A percentile compares a stretch with the other conserved stretches of the same genome.
Conservation (phyloP, 2,888 invertebrate species). For the Lepidocyrtoides sp. region DNA sequence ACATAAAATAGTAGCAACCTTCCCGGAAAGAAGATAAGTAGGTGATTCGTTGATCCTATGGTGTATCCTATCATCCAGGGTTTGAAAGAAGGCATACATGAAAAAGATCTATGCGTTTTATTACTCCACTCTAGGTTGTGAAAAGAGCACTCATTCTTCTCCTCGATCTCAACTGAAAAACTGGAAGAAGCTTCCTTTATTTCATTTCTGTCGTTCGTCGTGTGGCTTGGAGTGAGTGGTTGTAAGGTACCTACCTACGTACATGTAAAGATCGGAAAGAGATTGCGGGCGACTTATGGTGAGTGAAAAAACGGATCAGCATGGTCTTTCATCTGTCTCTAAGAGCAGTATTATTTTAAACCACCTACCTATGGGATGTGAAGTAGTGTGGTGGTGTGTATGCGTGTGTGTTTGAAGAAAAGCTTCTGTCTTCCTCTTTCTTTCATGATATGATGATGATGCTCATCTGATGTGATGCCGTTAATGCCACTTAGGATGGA, state of each 20-base stretch:
- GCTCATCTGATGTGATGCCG: slow-evolving; percentile 61
- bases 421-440: not conserved
- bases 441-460: slow-evolving; percentile 11
- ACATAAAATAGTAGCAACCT: too few relatives aligned
- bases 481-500: slow-evolving; percentile 66
- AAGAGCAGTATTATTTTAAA: not conserved
- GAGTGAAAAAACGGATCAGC: not conserved
- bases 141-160: slow-evolving; percentile 7
- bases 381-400: not conserved
- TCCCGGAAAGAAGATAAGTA: slow-evolving; percentile 44
- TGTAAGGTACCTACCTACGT: too few relatives aligned
- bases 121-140: not conserved
- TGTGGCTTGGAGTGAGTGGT: slow-evolving; percentile 8
- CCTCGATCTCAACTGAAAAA: not conserved
- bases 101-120: not conserved
- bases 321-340: not conserved
- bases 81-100: slow-evolving; percentile 8
- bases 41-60: slow-evolving; percentile 52
- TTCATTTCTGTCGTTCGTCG: not conserved
- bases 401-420: not conserved
- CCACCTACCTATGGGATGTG: not conserved
- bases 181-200: too few relatives aligned
- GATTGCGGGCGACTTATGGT: slow-evolving; percentile 53
- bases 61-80: slow-evolving; percentile 63
- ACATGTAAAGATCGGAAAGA: slow-evolving; percentile 14